Percentiles rank a stretch among this genome's conserved stretches.
phyloP scores from a whole-genome alignment of 2,797 vertebrate species.

The Odontamblyopus rebecca region DNA sequence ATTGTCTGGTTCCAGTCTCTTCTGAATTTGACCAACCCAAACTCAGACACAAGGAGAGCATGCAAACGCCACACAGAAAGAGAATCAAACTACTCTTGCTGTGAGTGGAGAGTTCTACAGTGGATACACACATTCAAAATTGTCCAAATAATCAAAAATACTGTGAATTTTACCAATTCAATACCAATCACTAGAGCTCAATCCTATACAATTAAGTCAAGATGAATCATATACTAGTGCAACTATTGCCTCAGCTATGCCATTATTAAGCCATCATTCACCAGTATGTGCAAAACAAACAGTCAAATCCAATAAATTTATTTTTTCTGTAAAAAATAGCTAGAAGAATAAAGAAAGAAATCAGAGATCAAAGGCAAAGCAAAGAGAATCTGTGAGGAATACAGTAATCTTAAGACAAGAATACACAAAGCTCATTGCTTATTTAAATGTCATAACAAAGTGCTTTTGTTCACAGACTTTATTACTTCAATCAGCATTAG shows the following conservation, averaged over 20 bases:
- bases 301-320: not conserved
- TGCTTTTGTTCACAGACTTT: constrained; percentile 36
- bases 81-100: too few relatives aligned
- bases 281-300: not conserved
- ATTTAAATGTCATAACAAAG: constrained; percentile 38
- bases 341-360: not conserved
- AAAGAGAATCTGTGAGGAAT: constrained; percentile 33
- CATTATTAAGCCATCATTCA: too few relatives aligned
- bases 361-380: constrained; percentile 22
- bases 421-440: constrained; percentile 29
- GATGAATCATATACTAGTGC: not conserved
- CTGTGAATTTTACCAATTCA: not conserved
- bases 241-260: not conserved
- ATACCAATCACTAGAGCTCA: not conserved
- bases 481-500: constrained; percentile 34
- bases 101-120: too few relatives aligned
- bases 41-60: too few relatives aligned
- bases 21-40: too few relatives aligned
- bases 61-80: too few relatives aligned
- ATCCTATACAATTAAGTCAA: not conserved
- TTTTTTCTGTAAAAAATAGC: too few relatives aligned
- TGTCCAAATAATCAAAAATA: not conserved
- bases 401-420: constrained; percentile 21
- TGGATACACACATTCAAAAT: too few relatives aligned
- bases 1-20: too few relatives aligned